Evolutionary conservation across 2,888 invertebrate species (phyloP), one percentile per base, ranked within the genome.

Genomic region (Himalopsyche anomala): DNA sequence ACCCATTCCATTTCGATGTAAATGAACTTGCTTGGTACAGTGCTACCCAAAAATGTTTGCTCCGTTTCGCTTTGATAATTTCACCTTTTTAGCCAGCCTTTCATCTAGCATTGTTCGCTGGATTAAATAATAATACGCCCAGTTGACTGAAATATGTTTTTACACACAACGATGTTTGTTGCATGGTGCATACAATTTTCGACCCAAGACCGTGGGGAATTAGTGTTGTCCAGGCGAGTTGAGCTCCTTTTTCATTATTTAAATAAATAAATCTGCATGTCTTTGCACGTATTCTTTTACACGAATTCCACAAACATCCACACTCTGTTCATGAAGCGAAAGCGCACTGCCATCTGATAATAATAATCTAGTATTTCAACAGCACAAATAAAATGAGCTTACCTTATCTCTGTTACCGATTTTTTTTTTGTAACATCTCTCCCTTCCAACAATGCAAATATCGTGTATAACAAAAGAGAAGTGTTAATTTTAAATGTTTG

Each of bases 71-170:
- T 62, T 62, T 62, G 62, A 11, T 62, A 28, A 62, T 62, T 62
- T 62, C 19, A 62, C 62, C 62, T 62, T 62, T 62, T 62, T 62
- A 62, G 62, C 28, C 62, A 62, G 62, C 62, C 62, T 19, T 62
- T 62, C 62, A 28, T 62, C 62, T 62, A 62, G 28, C 62, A 62
- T 62, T 62, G 62, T 62, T 62, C 62, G 19, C 28, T 28, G 28
- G 62, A 62, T 62, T 62, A 62, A 62, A 62, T 62, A 62, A 62
- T 62, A 62, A 62, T 62, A 62, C 19, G 19, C 62, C 28, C 62
- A 62, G 62, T 62, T 62, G 62, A 62, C 62, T 62, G 62, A 62
- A 62, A 62, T 62, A 62, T 62, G 62, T 62, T 62, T 45, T 62
- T 56, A 62, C 62, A 62, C 62, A 62, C 62, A 62, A 28, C 62